Percentiles rank a stretch among this genome's conserved stretches.
Evolutionary conservation across 2,888 invertebrate genomes (phyloP).

Genomic region (Meganola albula): DNA sequence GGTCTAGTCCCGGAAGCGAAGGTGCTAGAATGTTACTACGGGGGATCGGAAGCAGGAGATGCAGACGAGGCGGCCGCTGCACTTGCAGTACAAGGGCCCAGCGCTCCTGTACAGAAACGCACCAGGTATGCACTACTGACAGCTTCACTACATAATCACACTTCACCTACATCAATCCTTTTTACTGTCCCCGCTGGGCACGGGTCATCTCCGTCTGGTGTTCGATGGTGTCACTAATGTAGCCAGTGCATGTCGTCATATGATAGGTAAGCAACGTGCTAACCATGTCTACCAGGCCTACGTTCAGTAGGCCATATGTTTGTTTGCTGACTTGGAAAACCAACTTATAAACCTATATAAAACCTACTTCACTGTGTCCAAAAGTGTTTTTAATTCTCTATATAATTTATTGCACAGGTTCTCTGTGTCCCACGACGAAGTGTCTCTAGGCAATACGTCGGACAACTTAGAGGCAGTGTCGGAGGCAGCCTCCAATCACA

Average conservation of each 20-base stretch:
- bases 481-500: constrained; percentile 96
- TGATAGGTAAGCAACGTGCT: too few species aligned
- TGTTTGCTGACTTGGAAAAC: too few species aligned
- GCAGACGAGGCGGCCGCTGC: constrained; percentile 62
- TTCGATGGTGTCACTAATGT: too few species aligned
- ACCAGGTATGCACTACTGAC: constrained; percentile 55
- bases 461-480: constrained; percentile 97
- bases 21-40: constrained; percentile 73
- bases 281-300: too few species aligned
- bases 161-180: too few species aligned
- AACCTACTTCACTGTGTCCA: too few species aligned
- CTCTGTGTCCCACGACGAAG: constrained; percentile 93
- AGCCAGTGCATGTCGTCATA: too few species aligned
- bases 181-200: neutral
- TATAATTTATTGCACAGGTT: constrained; percentile 67
- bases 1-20: constrained; percentile 79
- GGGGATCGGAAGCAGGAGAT: constrained; percentile 58
- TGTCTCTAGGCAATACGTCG: constrained; percentile 93
- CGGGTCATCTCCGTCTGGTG: too few species aligned
- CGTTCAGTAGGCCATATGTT: too few species aligned
- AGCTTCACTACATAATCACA: neutral
- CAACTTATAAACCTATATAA: too few species aligned
- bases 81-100: constrained; percentile 46
- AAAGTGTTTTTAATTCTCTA: neutral
- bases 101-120: constrained; percentile 72